phyloP scores from a whole-genome alignment of 2,113 vertebrate species.

The Solenodon paradoxus region DNA sequence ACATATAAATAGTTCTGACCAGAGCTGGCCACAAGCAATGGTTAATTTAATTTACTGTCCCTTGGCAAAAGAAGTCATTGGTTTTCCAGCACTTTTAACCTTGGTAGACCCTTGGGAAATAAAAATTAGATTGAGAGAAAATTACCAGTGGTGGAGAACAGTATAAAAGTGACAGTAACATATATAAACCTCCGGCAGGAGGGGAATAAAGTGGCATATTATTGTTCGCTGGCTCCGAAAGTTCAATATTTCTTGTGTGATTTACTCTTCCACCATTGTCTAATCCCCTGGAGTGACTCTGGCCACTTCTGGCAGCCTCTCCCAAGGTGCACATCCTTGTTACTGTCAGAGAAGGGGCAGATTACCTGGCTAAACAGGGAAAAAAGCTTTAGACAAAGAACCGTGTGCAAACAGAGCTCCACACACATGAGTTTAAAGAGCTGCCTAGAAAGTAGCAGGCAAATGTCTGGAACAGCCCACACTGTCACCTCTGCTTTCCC shows the following conservation, averaged over 20 bases:
- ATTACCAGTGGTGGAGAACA: constrained; percentile 85
- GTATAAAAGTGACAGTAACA: constrained; percentile 87
- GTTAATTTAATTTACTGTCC: constrained; percentile 88
- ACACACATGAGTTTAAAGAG: constrained; percentile 24
- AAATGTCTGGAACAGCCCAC: not conserved
- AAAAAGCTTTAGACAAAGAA: constrained; percentile 18
- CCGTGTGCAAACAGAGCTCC: not conserved
- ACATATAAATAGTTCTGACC: constrained; percentile 86
- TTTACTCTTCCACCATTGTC: constrained; percentile 80
- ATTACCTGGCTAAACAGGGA: constrained; percentile 67
- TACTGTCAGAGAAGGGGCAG: constrained; percentile 64
- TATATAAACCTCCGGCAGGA: constrained; percentile 86
- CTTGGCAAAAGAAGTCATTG: constrained; percentile 84
- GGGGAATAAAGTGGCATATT: constrained; percentile 83
- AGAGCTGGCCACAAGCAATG: constrained; percentile 77
- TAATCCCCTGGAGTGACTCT: constrained; percentile 58
- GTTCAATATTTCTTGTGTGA: constrained; percentile 84
- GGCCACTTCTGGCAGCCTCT: constrained; percentile 63
- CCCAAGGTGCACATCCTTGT: constrained; percentile 50
- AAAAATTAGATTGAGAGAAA: constrained; percentile 89
- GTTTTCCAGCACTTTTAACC: constrained; percentile 87
- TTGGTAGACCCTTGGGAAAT: constrained; percentile 87
- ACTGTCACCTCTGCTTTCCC: not conserved
- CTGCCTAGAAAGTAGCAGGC: not conserved
- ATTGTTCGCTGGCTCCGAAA: constrained; percentile 80